Base-by-base conservation (phyloP, 1,140 invertebrate genomes). In the Drosophila dunni region DNA sequence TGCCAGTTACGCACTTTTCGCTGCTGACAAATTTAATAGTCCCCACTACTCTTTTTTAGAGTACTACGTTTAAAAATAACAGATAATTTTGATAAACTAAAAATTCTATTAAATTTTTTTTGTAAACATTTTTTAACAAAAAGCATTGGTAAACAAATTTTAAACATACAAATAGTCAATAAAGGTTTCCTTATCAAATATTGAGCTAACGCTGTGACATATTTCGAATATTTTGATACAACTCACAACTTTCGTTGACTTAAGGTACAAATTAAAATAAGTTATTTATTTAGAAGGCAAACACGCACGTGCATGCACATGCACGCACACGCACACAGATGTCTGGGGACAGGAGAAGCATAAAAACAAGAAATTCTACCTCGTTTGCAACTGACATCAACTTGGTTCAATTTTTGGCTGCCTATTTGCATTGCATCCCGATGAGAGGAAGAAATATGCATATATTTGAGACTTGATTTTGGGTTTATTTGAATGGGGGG, bases 321-420 rank as follows among this genome's bases (percentile, higher is more conserved):
- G 24, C 17, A 40, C 50, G 46, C 6, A 13, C 8, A 60, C 17
- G 33, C 13, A 51, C 7, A 40, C 11, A 57, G 4, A 44, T 20
- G 7, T 8, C 13, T 7, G 10, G 20, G 42, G 38, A 44, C 9
- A 17, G 4, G 24, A 29, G 9, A n/a, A 6, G 38, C 7, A 33
- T 45, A 53, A 33, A 57, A 33, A 36, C 54, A 51, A 60, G 70
- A 36, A 29, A 51, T 40, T 42, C 44, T 24, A 38, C 46, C 24
- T 67, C 53, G 48, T 68, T 73, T 73, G 64, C 64, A 73, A 61
- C 40, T 68, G 70, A 73, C 70, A 68, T 73, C 56, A 73, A 54
- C 8, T 72, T 40, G 46, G 29, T 48, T 67, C 63, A 53, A 50
- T 50, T 50, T 72, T 72, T 64, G 40, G 67, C 50, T 63, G 66